A percentile compares a stretch with the other conserved stretches of the same genome.
Evolutionary conservation across 2,113 vertebrate genomes (phyloP).

Genomic region (Gopherus evgoodei): DNA sequence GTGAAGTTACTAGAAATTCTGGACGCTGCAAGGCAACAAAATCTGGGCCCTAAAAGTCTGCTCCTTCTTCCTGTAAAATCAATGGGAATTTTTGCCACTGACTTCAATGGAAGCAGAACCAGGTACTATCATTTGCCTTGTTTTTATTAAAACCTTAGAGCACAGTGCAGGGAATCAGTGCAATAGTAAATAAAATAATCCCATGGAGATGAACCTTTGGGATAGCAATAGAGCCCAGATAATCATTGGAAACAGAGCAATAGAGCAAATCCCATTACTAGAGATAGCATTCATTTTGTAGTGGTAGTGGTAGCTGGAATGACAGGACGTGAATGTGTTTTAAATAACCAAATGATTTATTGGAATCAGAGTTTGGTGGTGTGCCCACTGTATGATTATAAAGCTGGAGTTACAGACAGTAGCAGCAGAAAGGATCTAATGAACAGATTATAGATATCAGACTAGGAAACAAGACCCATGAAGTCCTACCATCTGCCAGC

Average conservation of each 20-base stretch:
- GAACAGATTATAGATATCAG: neutral
- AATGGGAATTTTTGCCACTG: neutral
- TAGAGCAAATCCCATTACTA: neutral
- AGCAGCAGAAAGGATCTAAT: neutral
- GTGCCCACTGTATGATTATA: neutral
- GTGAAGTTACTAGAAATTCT: neutral
- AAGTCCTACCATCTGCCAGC: neutral
- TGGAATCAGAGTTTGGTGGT: neutral
- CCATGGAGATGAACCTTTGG: neutral
- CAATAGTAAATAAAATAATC: neutral
- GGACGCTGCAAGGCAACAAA: fast-evolving
- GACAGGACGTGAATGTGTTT: neutral
- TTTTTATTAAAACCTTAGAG: neutral
- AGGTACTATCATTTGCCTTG: neutral
- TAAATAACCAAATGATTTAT: neutral
- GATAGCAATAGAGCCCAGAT: neutral
- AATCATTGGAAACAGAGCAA: neutral
- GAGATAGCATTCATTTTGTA: neutral
- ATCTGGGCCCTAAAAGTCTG: neutral
- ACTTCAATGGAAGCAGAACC: neutral
- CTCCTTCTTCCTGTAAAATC: neutral
- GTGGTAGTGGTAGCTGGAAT: neutral
- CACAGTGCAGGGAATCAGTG: neutral
- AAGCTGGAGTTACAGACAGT: neutral
- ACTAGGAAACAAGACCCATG: neutral